Base-by-base conservation (phyloP, 2,113 vertebrate genomes). In the Nycticebus coucang region DNA sequence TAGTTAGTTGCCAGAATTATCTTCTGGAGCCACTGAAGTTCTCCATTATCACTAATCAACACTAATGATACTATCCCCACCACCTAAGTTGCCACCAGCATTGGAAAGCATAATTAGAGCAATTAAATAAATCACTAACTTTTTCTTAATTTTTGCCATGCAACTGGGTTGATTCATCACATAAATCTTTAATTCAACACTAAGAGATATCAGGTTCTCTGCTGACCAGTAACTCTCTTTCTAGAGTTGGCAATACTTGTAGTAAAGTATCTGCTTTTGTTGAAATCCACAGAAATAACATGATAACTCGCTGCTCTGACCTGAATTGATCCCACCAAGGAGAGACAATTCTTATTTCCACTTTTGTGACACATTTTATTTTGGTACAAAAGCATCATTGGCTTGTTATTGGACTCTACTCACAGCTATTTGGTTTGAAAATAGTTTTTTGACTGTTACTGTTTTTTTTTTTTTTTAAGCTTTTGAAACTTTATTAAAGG, bases 301-400 rank as follows among this genome's bases (percentile, higher is more conserved):
- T 18, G 12, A 8, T 10, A 41, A 41, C 11, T 87, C 50, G 22
- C 3, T 59, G 9, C 11, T 60, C 62, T 87, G 5, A 37, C 41
- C 15, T 41, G 8, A 77, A 19, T 93, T 64, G 28, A 26, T 26
- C 26, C 33, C 30, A 80, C 18, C 14, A 26, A 83, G 10, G 66
- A 35, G 28, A 89, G 10, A 92, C 7, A 89, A 94, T 57, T 93
- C 33, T 24, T 91, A 60, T 85, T 95, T 96, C 57, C 4, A 83
- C 7, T 57, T 88, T 74, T 37, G 41, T 93, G 55, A 72, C 15
- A 75, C n/a, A 53, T 69, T 85, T 89, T 92, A 68, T 79, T 94
- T 74, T 57, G 2, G 3, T 87, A 82, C 3, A 33, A 83, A 89
- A n/a, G 13, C 13, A 79, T 4, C 18, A 64, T 62, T 89, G 50